Evolutionary conservation across 2,797 vertebrate genomes (phyloP), one percentile per base, ranked within the genome.

Genomic region (Sebastes itinus): DNA sequence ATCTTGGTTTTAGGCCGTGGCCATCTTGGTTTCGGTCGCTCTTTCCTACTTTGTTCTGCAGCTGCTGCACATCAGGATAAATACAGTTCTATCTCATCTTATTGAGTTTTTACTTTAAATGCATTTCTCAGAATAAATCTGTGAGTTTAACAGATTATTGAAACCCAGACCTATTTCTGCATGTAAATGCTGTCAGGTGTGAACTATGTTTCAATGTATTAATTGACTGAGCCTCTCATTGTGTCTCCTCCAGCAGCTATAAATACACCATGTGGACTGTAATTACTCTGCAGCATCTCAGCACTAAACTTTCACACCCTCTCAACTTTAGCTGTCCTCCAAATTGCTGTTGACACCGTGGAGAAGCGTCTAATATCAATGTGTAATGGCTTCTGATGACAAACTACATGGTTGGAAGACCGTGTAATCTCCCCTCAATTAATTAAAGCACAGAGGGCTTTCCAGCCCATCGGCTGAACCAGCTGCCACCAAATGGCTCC

Each of bases 391-490:
- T 94, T 91, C 97, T 97, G 97, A 97, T 97, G 97, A 97, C 97
- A 96, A 95, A 97, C 96, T 96, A 94, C 97, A 97, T 90, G 97
- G 95, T 96, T 97, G 96, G 96, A 98, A 94, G 96, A 96, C 96
- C 96, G 92, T 96, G 97, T 97, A 97, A 98, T 98, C 97, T 97
- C 95, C 95, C 96, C 95, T 96, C 97, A 97, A 97, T 97, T 98
- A 97, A 97, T 97, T 97, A 97, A 97, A 97, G 96, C 96, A 95
- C 91, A 91, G 94, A 91, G 95, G 91, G 88, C 92, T 91, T 85
- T 78, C 77, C 78, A 80, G 80, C 71, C 81, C 85, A 67, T 74
- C 82, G 81, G 68, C 80, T 84, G 93, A 95, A 92, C 95, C 96
- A 96, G 96, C 96, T 97, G 96, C 96, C 92, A 94, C 95, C 90